Percentiles rank a stretch among this genome's conserved stretches.
Evolutionary conservation across 2,113 vertebrate species (phyloP).

Genomic region (Pygoscelis adeliae): DNA sequence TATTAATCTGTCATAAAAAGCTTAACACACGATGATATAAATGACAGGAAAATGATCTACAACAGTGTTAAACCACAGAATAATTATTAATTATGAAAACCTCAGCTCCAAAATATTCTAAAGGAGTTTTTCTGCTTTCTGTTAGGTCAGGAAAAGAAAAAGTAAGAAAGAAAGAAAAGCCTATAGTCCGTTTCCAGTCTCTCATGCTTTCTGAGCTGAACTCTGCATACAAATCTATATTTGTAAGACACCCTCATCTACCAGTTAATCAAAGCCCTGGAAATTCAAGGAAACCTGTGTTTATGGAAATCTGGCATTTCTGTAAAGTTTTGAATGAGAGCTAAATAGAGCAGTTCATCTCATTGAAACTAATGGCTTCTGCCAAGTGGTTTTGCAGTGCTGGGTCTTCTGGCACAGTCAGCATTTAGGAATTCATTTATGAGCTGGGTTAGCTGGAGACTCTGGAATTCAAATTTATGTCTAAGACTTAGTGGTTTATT

Average conservation of each 20-base stretch:
- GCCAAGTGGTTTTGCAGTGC: constrained; percentile 90
- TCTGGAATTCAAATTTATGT: constrained; percentile 87
- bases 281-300: constrained; percentile 84
- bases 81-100: constrained; percentile 69
- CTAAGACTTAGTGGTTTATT: constrained; percentile 75
- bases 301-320: constrained; percentile 85
- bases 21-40: constrained; percentile 57
- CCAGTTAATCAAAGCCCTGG: constrained; percentile 82
- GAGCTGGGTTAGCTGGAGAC: constrained; percentile 85
- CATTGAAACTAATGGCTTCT: constrained; percentile 84
- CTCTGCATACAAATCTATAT: constrained; percentile 74
- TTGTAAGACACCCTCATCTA: constrained; percentile 77
- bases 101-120: constrained; percentile 36
- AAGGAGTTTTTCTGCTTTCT: constrained; percentile 57
- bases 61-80: constrained; percentile 51
- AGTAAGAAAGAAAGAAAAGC: constrained; percentile 53
- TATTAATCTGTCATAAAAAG: constrained; percentile 69
- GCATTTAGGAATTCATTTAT: constrained; percentile 94
- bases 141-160: constrained; percentile 60
- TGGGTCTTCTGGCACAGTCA: constrained; percentile 86
- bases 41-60: constrained; percentile 62
- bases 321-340: constrained; percentile 82
- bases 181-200: constrained; percentile 37
- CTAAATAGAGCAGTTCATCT: constrained; percentile 88
- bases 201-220: constrained; percentile 54